phyloP scores from a whole-genome alignment of 64 coral and sea anemone species.

The Cladopsammia gracilis region DNA sequence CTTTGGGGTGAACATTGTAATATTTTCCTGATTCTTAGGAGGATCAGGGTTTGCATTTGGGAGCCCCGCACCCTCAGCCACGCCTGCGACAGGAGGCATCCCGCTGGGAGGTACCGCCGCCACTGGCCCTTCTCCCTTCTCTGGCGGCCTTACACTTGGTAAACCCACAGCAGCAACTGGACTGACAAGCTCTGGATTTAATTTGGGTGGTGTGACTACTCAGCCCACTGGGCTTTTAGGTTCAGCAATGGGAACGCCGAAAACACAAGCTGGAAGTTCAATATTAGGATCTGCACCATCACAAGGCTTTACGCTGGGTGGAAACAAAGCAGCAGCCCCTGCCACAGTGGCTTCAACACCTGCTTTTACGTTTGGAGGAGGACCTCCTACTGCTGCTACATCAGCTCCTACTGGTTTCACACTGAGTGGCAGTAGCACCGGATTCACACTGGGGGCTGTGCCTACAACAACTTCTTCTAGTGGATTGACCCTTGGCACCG shows the following conservation, averaged over 20 bases:
- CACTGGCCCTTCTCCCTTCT: background rate
- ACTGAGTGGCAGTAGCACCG: background rate
- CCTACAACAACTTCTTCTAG: background rate
- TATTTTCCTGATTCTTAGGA: background rate
- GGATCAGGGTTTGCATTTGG: conserved; percentile 44
- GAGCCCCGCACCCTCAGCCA: background rate
- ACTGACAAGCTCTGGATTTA: conserved; percentile 26
- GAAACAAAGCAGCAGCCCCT: conserved; percentile 12
- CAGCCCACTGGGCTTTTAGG: background rate
- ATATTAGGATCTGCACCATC: conserved; percentile 7
- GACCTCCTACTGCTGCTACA: conserved; percentile 9
- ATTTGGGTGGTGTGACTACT: background rate
- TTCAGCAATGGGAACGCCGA: background rate
- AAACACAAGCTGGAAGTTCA: conserved; percentile 17
- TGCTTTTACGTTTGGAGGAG: conserved; percentile 62
- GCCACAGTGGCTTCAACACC: conserved; percentile 2
- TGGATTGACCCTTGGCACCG: background rate
- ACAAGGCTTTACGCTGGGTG: conserved; percentile 52
- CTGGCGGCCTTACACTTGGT: background rate
- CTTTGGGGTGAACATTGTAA: too few relatives aligned
- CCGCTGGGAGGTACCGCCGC: background rate
- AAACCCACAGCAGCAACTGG: conserved; percentile 10
- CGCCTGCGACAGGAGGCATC: background rate
- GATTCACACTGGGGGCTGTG: background rate
- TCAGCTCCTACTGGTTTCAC: conserved; percentile 16